phyloP scores from a whole-genome alignment of 2,888 invertebrate genomes.

The Euclidia mi region DNA sequence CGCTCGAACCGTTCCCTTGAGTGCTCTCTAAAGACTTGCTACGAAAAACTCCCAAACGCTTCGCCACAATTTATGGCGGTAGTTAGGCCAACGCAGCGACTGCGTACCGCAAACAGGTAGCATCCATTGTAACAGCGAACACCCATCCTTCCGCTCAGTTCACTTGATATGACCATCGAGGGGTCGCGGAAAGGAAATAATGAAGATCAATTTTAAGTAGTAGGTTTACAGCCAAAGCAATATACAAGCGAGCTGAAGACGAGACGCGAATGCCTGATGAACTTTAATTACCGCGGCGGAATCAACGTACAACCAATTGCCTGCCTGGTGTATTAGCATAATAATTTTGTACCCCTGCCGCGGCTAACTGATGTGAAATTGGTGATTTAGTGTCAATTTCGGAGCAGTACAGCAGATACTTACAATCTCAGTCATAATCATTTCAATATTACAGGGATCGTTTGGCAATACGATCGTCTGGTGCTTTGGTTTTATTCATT shows the following conservation, averaged over 20 bases:
- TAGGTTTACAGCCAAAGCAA: constrained; percentile 64
- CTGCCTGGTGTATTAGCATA: constrained; percentile 78
- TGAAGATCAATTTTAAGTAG: constrained; percentile 59
- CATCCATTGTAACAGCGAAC: no score
- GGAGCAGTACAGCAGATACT: constrained; percentile 39
- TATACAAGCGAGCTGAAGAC: constrained; percentile 71
- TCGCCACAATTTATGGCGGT: constrained; percentile 79
- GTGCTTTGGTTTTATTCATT: constrained; percentile 35
- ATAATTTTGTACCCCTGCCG: constrained; percentile 71
- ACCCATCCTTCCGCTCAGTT: constrained; percentile 41
- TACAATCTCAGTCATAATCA: constrained; percentile 48
- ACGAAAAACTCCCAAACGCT: constrained; percentile 73
- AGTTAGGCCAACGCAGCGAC: constrained; percentile 76
- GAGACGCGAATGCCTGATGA: constrained; percentile 75
- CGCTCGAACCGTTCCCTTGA: constrained; percentile 69
- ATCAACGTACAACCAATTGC: constrained; percentile 74
- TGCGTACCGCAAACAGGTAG: constrained; percentile 70
- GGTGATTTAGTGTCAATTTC: constrained; percentile 58
- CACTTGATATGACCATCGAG: constrained; percentile 45
- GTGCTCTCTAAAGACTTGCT: constrained; percentile 74
- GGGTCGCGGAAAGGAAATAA: constrained; percentile 56
- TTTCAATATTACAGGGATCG: constrained; percentile 40
- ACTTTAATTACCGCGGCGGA: constrained; percentile 77
- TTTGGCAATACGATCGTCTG: constrained; percentile 29
- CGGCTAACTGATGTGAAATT: constrained; percentile 76